Base-by-base conservation (phyloP, 2,888 invertebrate species). In the Adelphocoris suturalis region DNA sequence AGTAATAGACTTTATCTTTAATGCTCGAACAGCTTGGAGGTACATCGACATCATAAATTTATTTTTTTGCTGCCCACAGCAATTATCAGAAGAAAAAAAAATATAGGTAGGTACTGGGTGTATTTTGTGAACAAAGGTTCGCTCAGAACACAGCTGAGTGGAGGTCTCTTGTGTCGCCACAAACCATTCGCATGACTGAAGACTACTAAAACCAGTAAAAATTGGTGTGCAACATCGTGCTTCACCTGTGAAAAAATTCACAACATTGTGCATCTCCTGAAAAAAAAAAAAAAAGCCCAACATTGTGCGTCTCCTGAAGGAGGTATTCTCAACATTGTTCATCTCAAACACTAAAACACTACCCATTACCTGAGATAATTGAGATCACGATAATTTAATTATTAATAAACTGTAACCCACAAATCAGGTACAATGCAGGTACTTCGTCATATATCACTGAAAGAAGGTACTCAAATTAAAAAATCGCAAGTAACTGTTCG, bases 1-100 rank as follows among this genome's bases (percentile, higher is more conserved):
- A 14, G 91, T 92, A 57, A 92, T 91, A n/a, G 88, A 89, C 47
- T 90, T 91, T 48, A 90, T 89, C 75, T 85, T 68, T 11, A 19
- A 37, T 16, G 11, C 9, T 9, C 55, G 23, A 14, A 23, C 46
- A 14, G 82, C 81, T 27, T 80, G 81, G 52, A 57, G 61, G 28
- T 28, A 23, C 16, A 82, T 55, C 82, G 37, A 46, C 16, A 86
- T 12, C 37, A 86, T 4, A 23, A 84, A 89, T 55, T 82, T 89
- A 82, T 89, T 89, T 84, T 89, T 89, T 84, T 89, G 81, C 46
- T 89, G 89, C 19, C 89, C 89, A n/a, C 81, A 47, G 47, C 89
- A 89, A 47, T 89, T 89, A 75, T 89, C 89, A 16, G 89, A 89
- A 11, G 19, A 82, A 84, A 46, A 89, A 61, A 23, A n/a, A n/a